Evolutionary conservation across 53 echinoderm and acorn worm species (phyloP), one percentile per base, ranked within the genome.

Genomic region (Arbacia lixula): DNA sequence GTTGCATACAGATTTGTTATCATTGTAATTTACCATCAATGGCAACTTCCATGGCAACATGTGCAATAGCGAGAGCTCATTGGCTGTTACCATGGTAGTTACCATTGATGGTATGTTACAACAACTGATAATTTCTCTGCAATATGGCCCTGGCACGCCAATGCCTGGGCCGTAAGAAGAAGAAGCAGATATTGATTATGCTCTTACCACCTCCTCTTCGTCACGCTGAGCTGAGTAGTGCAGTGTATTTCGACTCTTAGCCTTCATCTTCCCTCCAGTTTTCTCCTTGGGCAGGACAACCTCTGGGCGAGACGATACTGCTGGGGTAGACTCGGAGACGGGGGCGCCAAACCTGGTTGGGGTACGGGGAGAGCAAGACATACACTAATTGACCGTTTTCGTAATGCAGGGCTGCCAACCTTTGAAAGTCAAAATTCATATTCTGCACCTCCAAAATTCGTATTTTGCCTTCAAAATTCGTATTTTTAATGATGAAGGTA

Each of bases 231-330:
- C 68, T 50, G 88, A 90, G 43, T 94, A 88, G 42, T 94, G 94
- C 25, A 74, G 34, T 12, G 64, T 54, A 51, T 66, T 69, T 11
- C 88, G 62, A 29, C 84, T 89, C 55, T 86, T 78, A 36, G 66
- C 63, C 66, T 91, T 94, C 93, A 96, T 96, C 79, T 96, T 96
- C 12, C 96, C 96, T 12, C 94, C 96, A 65, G 50, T 57, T 52
- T 72, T 85, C 21, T 63, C 79, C 40, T 60, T 57, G 36, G 53
- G 12, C 19, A 9, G 29, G n/a, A n/a, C n/a, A 5, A 64, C 33
- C 1, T 4, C 1, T 0, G 14, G 37, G 1, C 27, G 12, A 24
- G 27, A 37, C 51, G 16, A 5, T 0, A n/a, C 16, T 11, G 79
- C 42, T 22, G 41, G 36, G 37, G 72, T 71, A 5, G 86, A 78